Evolutionary conservation across 2,797 vertebrate genomes (phyloP), one percentile per base, ranked within the genome.

Genomic region (Neosilurus mollespiculum): DNA sequence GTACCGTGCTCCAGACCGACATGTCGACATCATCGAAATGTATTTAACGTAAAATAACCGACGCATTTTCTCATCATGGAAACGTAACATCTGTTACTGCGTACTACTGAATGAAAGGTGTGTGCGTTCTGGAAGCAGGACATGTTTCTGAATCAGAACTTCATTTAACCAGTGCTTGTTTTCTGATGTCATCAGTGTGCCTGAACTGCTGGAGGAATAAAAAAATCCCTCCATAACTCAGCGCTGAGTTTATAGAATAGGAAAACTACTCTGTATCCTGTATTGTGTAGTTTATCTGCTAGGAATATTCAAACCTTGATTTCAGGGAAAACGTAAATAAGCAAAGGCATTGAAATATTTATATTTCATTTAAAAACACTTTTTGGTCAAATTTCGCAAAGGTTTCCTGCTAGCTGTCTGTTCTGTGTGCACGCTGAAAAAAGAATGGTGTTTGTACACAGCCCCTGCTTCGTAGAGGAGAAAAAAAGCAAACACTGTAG

Each of bases 81-180:
- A 71, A 43, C 26, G 81, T 85, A 22, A 11, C 70, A 80, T 84
- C 65, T 70, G 24, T 81, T 24, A 83, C 80, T 70, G 84, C 82
- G 80, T 26, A 81, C 76, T 70, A 86, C 82, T 80, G 80, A 87
- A 83, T 43, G 43, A 78, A 51, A 43, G 11, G 26, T 49, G 18
- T 24, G 66, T 10, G 9, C 12, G 24, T n/a, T 62, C 10, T 77
- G 37, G 10, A 18, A 16, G 37, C 15, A 51, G 69, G 69, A 71
- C 66, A 22, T 22, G 34, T 69, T 69, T 67, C 30, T 67, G 16
- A 4, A 67, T 67, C 65, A 67, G 65, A 1, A 18, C 30, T 67
- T 22, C 18, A 37, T 67, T 67, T 37, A 37, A 9, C 16, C 66
- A 43, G 9, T 20, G 8, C 4, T 20, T 10, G 4, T 18, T 34